A percentile compares a stretch with the other conserved stretches of the same genome.
Evolutionary conservation across 2,888 invertebrate species (phyloP).

Genomic region (Periphyllus acericola): DNA sequence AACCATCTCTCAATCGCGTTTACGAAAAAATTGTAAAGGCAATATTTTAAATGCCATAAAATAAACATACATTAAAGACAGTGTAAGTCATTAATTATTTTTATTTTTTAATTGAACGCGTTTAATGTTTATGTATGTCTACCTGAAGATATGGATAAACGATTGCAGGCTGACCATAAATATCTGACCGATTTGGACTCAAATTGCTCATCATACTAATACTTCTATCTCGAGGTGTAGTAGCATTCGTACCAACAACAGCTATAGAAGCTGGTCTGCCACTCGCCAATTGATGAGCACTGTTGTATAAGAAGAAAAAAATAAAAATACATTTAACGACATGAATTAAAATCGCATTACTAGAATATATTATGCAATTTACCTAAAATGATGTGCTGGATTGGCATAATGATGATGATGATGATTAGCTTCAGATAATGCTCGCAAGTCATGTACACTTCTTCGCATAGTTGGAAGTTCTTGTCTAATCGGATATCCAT

Average conservation of each 20-base stretch:
- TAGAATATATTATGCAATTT: conserved; percentile 1
- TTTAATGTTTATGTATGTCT: background rate
- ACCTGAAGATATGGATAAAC: conserved; percentile 63
- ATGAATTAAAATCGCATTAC: background rate
- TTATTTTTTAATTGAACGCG: background rate
- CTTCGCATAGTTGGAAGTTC: conserved; percentile 63
- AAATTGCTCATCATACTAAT: conserved; percentile 61
- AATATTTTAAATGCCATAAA: background rate
- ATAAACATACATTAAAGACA: background rate
- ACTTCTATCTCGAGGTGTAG: conserved; percentile 68
- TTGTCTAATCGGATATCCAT: conserved; percentile 63
- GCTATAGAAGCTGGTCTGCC: conserved; percentile 65
- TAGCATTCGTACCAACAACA: conserved; percentile 71
- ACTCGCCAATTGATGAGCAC: conserved; percentile 58
- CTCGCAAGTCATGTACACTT: conserved; percentile 66
- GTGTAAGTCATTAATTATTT: background rate
- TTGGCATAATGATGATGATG: conserved; percentile 59
- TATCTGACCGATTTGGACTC: conserved; percentile 59
- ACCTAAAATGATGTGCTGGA: conserved; percentile 63
- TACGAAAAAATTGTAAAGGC: background rate
- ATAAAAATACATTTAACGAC: conserved; percentile 5
- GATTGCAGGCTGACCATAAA: conserved; percentile 58
- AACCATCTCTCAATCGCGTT: background rate
- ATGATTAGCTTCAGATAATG: conserved; percentile 63
- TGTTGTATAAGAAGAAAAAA: conserved; percentile 37